Percentiles rank a stretch among this genome's conserved stretches.
phyloP scores from a whole-genome alignment of 2,113 vertebrate species.

The Conger conger region DNA sequence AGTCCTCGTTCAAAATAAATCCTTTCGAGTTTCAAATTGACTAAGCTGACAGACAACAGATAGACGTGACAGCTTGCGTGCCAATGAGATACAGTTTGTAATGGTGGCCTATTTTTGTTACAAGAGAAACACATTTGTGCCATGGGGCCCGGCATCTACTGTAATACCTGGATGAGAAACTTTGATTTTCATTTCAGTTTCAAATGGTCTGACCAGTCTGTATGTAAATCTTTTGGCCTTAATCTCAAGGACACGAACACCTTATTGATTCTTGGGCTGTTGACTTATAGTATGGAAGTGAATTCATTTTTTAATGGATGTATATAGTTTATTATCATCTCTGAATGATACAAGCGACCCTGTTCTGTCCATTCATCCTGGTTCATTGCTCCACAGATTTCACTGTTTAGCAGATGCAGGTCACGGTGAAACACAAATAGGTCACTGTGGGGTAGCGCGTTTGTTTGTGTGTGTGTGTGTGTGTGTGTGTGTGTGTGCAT shows the following conservation, averaged over 20 bases:
- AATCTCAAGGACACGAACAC: background rate
- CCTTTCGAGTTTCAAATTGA: slow-evolving; percentile 40
- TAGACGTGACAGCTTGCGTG: slow-evolving; percentile 17
- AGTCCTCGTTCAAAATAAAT: slow-evolving; percentile 55
- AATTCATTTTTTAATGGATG: background rate
- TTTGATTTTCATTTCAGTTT: background rate
- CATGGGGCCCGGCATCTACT: background rate
- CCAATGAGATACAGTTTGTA: slow-evolving; percentile 13
- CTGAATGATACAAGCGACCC: background rate
- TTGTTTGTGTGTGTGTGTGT: slow-evolving; percentile 4
- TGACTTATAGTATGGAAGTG: background rate
- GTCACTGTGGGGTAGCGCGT: slow-evolving; percentile 52
- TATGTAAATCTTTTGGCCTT: background rate
- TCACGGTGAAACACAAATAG: slow-evolving; percentile 60
- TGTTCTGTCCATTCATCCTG: slow-evolving; percentile 30
- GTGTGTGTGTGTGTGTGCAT: background rate
- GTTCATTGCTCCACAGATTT: slow-evolving; percentile 64
- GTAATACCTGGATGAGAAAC: background rate
- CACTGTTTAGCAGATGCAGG: slow-evolving; percentile 60
- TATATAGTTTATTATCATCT: background rate
- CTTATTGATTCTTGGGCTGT: background rate
- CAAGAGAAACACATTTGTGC: background rate
- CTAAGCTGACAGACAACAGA: slow-evolving; percentile 24
- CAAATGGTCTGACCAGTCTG: background rate
- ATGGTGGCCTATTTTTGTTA: background rate